These are phyloP conservation scores for Pseudococcus jackbeardsleyi DNA, from an alignment of 2,888 invertebrate species.

Conservation along the genomic window DNA sequence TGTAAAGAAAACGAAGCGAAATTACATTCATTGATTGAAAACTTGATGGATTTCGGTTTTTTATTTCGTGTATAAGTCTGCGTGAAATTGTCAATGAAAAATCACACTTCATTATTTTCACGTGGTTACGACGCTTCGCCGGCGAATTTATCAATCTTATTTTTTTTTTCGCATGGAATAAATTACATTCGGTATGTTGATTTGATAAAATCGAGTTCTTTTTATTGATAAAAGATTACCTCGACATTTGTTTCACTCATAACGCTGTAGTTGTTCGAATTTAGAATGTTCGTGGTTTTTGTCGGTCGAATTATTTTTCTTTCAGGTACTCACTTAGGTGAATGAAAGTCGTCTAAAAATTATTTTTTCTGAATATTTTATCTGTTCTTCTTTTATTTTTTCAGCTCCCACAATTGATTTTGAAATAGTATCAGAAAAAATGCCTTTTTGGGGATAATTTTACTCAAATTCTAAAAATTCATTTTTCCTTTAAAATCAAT, in stretches of 20 bases:
- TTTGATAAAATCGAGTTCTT: neutral
- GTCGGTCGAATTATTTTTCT: no score
- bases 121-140: neutral
- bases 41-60: slow-evolving; percentile 54
- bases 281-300: no score
- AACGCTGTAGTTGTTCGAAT: neutral
- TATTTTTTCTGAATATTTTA: no score
- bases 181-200: slow-evolving; percentile 1
- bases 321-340: no score
- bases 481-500: no score
- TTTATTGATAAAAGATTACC: slow-evolving; percentile 5
- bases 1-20: slow-evolving; percentile 44
- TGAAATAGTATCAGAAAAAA: no score
- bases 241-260: slow-evolving; percentile 18
- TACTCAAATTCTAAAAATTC: no score
- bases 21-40: slow-evolving; percentile 55
- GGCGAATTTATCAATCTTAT: slow-evolving; percentile 1
- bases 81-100: slow-evolving; percentile 53
- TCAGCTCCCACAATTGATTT: no score
- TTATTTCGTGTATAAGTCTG: slow-evolving; percentile 40
- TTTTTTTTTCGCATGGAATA: neutral
- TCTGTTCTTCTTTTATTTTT: no score
- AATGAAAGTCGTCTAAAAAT: no score
- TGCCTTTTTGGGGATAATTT: no score
- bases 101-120: slow-evolving; percentile 49